These are phyloP conservation scores for Pristionchus pacificus DNA, from an alignment of 1,140 invertebrate species.

Conservation along the genomic window DNA sequence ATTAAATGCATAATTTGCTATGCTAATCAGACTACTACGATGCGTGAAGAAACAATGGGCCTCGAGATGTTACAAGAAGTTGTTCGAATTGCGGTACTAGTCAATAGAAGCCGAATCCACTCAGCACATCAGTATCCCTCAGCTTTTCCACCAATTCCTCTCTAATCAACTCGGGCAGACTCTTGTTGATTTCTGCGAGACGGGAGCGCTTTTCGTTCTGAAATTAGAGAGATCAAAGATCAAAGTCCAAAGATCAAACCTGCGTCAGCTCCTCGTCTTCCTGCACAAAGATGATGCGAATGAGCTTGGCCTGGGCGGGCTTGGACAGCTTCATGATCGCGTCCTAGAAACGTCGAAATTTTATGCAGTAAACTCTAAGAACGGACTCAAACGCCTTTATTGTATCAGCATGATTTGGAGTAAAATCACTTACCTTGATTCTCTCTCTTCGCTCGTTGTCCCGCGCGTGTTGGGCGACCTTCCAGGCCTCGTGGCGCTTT, in stretches of 20 bases:
- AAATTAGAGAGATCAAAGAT: not conserved
- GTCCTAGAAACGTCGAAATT: not conserved
- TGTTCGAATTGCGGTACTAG: too few species aligned
- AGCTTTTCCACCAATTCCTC: not conserved
- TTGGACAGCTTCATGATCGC: not conserved
- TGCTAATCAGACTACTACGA: too few species aligned
- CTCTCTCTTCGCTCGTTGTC: not conserved
- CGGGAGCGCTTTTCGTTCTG: not conserved
- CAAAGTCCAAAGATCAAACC: not conserved
- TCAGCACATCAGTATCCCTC: not conserved
- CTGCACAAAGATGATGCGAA: not conserved
- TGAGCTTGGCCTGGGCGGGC: not conserved
- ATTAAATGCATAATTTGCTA: too few species aligned
- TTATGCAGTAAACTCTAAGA: too few species aligned
- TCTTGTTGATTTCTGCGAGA: not conserved
- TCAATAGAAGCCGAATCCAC: not conserved
- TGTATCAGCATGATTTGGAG: not conserved
- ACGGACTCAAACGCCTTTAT: too few species aligned
- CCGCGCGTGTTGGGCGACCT: not conserved
- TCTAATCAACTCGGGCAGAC: not conserved
- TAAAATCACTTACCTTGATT: not conserved
- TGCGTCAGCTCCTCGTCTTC: not conserved
- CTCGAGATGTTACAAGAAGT: too few species aligned
- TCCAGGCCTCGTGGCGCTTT: not conserved
- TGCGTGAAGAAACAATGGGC: too few species aligned